Conservation (phyloP, 1,140 invertebrate genomes). For the Leptoteleia sp. region DNA sequence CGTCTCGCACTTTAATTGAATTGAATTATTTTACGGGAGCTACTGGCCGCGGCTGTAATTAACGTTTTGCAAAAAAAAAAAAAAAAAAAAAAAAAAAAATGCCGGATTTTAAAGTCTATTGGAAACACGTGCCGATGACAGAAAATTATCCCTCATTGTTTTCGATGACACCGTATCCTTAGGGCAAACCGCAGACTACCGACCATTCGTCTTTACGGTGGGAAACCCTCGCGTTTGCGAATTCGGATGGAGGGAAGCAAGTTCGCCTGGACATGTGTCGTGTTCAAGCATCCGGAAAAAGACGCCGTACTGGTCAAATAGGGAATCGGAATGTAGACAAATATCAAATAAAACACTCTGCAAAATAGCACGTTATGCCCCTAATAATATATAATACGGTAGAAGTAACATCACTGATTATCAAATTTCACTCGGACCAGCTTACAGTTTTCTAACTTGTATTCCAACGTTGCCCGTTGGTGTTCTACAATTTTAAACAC, state of each 20-base stretch:
- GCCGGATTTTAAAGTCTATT: no score
- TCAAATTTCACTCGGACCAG: not conserved
- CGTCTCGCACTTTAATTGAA: no score
- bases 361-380: conserved; percentile 30
- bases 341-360: conserved; percentile 59
- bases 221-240: conserved; percentile 58
- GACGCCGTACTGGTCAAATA: conserved; percentile 63
- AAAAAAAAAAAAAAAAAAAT: no score
- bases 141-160: conserved; percentile 75
- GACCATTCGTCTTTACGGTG: conserved; percentile 42
- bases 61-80: no score
- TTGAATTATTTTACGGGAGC: no score
- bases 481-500: no score
- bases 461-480: not conserved
- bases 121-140: conserved; percentile 71
- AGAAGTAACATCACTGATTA: conserved; percentile 20
- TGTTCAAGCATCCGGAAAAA: conserved; percentile 80
- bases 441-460: not conserved
- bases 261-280: conserved; percentile 75
- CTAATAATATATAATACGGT: conserved; percentile 27
- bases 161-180: conserved; percentile 73
- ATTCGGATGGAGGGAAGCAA: conserved; percentile 67
- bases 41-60: no score
- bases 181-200: conserved; percentile 67
- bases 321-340: conserved; percentile 59